These are phyloP conservation scores for Anabacerthia variegaticeps DNA, from an alignment of 2,797 vertebrate species.

Conservation along the genomic window DNA sequence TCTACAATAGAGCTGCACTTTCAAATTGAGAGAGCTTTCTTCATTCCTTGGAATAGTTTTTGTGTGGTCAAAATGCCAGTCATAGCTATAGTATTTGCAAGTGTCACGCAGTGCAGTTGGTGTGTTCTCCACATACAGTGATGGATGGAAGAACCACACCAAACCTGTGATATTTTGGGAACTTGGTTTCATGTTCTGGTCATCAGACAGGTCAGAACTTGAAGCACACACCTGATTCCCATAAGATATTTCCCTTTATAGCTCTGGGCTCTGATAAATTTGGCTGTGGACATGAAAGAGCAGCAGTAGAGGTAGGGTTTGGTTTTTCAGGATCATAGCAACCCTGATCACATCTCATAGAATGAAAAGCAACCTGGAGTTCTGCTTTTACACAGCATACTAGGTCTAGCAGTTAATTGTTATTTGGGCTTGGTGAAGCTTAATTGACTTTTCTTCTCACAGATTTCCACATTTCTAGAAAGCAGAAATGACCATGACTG, in stretches of 20 bases:
- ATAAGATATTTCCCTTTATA: background rate
- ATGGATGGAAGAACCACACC: background rate
- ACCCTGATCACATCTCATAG: background rate
- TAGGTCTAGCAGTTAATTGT: background rate
- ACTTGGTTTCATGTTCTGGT: background rate
- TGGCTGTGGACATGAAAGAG: background rate
- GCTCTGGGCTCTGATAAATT: background rate
- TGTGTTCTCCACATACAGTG: background rate
- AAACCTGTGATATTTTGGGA: background rate
- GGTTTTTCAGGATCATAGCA: background rate
- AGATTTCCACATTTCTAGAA: constrained; percentile 82
- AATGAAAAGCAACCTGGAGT: background rate
- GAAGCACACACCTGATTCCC: background rate
- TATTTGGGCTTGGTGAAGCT: background rate
- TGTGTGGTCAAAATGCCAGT: background rate
- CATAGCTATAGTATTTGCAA: background rate
- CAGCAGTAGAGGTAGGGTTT: background rate
- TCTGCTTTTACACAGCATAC: background rate
- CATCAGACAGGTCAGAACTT: background rate
- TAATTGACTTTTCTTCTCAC: constrained; percentile 51
- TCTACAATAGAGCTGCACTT: background rate
- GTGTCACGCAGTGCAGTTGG: background rate
- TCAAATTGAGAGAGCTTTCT: background rate
- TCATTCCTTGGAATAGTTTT: background rate
- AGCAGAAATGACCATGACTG: constrained; percentile 93